Evolutionary conservation across 2,888 invertebrate species (phyloP), one percentile per base, ranked within the genome.

Genomic region (Caenorhabditis uteleia): DNA sequence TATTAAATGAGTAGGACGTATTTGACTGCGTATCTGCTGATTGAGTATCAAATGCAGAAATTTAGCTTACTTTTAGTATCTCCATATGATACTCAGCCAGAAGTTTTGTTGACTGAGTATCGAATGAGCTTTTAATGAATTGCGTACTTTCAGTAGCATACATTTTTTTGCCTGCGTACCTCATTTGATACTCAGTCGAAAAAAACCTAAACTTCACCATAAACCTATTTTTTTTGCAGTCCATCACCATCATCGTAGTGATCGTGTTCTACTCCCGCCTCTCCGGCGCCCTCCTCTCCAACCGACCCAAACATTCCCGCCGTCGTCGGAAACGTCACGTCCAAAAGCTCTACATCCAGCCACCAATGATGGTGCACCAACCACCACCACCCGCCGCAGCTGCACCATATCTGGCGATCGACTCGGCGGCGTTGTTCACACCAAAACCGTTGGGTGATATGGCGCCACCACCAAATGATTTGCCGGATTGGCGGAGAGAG

Each of bases 181-280:
- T n/a, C n/a, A n/a, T n/a, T n/a, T n/a, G n/a, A 8, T 8, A 12
- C 31, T 12, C 12, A 12, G 8, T 12, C 12, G 8, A 31, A 31
- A 31, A 31, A 12, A 12, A 12, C 31, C 8, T 31, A 12, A 12
- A 31, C 25, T 25, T 7, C 26, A 29, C 6, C 27, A n/a, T n/a
- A n/a, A n/a, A n/a, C n/a, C n/a, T 12, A 20, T 12, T 23, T 38
- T 20, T 42, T 23, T 36, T 68, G 46, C 61, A 79, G 78, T 74
- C 74, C 2, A 67, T 77, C 29, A 68, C 74, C 20, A 74, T 79
- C 34, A 67, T 78, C 36, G 65, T 78, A 6, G 79, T 82, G 4
- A 20, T 76, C 23, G 72, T 81, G 29, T 81, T 75, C 61, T 80
- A 72, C 67, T 70, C 74, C 21, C 75, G 81, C 8, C 56, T 81